Evolutionary conservation across 1,140 invertebrate species (phyloP), one percentile per base, ranked within the genome.

Genomic region (Magallana angulata): DNA sequence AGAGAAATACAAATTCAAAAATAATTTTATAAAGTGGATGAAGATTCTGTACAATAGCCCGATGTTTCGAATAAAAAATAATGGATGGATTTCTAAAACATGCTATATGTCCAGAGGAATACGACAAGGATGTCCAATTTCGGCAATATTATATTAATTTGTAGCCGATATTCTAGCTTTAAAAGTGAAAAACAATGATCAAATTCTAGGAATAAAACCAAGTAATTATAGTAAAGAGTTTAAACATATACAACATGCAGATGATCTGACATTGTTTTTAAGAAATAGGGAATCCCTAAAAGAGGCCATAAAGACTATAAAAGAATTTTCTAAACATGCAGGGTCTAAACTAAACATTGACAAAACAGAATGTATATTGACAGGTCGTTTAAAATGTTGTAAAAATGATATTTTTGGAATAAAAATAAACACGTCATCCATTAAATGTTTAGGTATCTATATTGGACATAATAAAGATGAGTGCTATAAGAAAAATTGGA

Each of bases 121-220:
- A 48, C 36, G 76, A 36, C 76, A 81, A 18, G 76, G 76, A 36
- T 81, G 76, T 57, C 30, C 18, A 18, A 81, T 81, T 36, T 81
- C 76, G 30, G 76, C 18, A 36, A 81, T 81, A 36, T 30, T 81
- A 11, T 81, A 36, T 16, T 8, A 56, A 56, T 81, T 81, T 81
- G 76, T 81, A 12, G 76, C 76, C 6, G 76, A 81, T 18, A 81
- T 81, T 48, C 36, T 48, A 48, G 36, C 36, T 48, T 48, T 48
- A 48, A 48, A 48, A 48, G 36, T 48, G 36, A 48, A 48, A 48
- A 48, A 48, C 36, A 48, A 48, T 48, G 36, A 48, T 5, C 36
- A 4, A 48, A 48, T 48, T 48, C 5, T 48, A 48, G 36, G 36
- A 48, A 48, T 48, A 64, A 64, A 64, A 64, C 18, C 18, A 64